Base-by-base conservation (phyloP, 1,140 invertebrate genomes). In the Mizuhopecten yessoensis region DNA sequence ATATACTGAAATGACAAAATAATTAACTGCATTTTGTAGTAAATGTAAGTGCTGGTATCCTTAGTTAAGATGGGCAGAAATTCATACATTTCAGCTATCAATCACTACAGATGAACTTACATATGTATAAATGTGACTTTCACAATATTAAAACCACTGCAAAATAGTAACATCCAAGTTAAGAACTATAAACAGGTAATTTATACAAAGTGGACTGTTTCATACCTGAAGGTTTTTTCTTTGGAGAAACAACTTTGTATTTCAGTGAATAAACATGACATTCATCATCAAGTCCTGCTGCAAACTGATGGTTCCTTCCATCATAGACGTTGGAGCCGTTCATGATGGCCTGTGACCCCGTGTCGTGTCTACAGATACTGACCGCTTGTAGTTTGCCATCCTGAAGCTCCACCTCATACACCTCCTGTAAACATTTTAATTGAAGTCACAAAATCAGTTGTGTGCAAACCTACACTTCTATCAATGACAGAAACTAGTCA, bases 321-420 rank as follows among this genome's bases (percentile, higher is more conserved):
- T 98, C 97, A 94, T 97, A 98, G 89, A 95, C 95, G 29, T 96
- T 93, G 13, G 98, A 97, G 96, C 98, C 98, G 94, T 99, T 99
- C 99, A 99, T 99, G 0, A 99, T 98, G 86, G 99, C 98, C 95
- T 98, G 98, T 0, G 97, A 97, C 5, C 98, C 98, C 20, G 98
- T 99, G 96, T 99, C 98, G 96, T 99, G 98, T 91, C 98, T 97
- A 94, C 98, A 98, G 29, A 99, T 97, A 97, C 99, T 98, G 96
- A 98, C 98, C 0, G 98, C 98, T 86, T 98, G 96, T 95, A 98
- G 98, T 88, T 98, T 97, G 36, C 96, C 97, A 45, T 98, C 98
- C 97, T 98, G 97, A 95, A 98, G 98, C 92, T 98, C 98, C 34
- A 99, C 95, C 96, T 99, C 98, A 97, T 98, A 99, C 95, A 99